Percentiles rank a stretch among this genome's conserved stretches.
These are phyloP conservation scores for Lithosia quadra DNA, from an alignment of 2,888 invertebrate species.

Conservation along the genomic window DNA sequence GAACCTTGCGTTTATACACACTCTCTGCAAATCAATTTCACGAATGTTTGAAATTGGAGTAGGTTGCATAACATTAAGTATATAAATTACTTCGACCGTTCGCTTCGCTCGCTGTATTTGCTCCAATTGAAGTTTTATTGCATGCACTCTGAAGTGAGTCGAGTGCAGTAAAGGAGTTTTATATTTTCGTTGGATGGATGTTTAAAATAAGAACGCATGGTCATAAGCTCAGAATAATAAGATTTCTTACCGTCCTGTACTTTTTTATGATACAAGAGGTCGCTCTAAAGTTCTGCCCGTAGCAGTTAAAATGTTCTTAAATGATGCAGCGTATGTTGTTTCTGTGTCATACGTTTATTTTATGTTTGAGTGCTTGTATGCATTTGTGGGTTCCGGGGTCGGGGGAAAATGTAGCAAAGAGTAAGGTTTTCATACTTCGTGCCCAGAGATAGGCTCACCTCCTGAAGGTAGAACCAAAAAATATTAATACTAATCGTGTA, in stretches of 20 bases:
- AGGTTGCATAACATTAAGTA: background rate
- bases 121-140: constrained; percentile 16
- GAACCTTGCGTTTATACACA: no score
- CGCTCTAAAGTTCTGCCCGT: background rate
- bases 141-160: constrained; percentile 6
- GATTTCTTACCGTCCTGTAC: background rate
- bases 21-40: background rate
- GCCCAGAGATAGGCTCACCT: no score
- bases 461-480: no score
- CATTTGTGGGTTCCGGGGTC: no score
- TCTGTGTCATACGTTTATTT: no score
- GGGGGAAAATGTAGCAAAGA: no score
- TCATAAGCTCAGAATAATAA: background rate
- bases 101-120: constrained; percentile 14
- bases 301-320: background rate
- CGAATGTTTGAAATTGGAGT: background rate
- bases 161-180: background rate
- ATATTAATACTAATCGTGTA: no score
- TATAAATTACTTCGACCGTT: constrained; percentile 11
- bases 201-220: background rate
- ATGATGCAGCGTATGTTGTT: no score
- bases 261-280: background rate
- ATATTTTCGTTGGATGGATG: background rate
- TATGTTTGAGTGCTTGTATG: no score
- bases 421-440: no score